Conservation (phyloP, 2,797 vertebrate species). For the Dicrostonyx torquatus region DNA sequence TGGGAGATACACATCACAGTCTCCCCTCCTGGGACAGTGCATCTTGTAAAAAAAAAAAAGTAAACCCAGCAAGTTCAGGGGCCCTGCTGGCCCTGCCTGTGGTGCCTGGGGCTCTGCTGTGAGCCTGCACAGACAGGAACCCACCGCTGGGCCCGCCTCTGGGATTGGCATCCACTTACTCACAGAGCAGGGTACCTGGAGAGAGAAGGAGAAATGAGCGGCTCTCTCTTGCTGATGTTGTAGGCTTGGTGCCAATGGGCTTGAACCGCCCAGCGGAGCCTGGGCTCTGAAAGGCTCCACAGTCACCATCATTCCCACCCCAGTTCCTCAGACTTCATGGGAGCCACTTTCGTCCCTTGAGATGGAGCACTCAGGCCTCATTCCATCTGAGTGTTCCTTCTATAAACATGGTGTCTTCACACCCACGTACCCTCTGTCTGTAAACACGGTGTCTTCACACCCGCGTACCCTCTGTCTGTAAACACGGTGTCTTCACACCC, state of each 20-base stretch:
- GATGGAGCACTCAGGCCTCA: not conserved
- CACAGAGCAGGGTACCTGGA: not conserved
- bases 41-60: no score
- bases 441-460: no score
- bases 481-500: no score
- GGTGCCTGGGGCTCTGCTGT: not conserved
- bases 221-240: not conserved
- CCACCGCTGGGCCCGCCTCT: accelerated
- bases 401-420: not conserved
- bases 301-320: not conserved
- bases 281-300: no score
- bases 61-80: no score
- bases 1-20: not conserved
- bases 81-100: not conserved
- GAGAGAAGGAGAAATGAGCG: not conserved
- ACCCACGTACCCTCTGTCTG: not conserved
- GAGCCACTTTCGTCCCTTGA: not conserved
- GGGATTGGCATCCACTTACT: accelerated
- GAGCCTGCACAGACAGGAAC: not conserved
- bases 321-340: not conserved
- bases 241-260: not conserved
- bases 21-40: not conserved
- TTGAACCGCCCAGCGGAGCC: not conserved
- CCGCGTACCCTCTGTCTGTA: no score
- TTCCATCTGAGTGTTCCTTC: not conserved